phyloP scores from a whole-genome alignment of 2,113 vertebrate genomes.

The Lates calcarifer region DNA sequence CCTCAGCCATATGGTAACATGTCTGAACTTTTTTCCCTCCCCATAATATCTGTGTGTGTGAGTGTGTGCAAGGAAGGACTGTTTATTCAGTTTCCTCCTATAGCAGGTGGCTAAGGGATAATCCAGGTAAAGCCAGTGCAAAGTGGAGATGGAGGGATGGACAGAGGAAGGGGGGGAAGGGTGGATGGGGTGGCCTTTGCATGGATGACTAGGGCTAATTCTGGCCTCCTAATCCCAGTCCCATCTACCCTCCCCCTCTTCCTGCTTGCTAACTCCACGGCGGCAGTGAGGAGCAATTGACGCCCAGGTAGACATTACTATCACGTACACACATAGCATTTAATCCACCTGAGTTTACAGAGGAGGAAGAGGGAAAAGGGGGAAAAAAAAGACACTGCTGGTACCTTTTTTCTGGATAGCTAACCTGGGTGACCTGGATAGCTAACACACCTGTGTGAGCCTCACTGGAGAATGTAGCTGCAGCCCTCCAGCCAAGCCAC shows the following conservation, averaged over 20 bases:
- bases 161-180: conserved; percentile 57
- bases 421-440: conserved; percentile 46
- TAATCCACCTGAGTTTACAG: conserved; percentile 29
- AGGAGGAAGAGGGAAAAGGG: conserved; percentile 15
- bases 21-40: conserved; percentile 8
- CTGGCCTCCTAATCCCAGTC: conserved; percentile 86
- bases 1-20: conserved; percentile 40
- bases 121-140: conserved; percentile 90
- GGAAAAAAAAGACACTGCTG: conserved; percentile 18
- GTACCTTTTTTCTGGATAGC: conserved; percentile 31
- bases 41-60: conserved; percentile 15
- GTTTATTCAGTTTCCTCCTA: conserved; percentile 72
- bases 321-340: conserved; percentile 40
- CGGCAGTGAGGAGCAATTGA: conserved; percentile 54
- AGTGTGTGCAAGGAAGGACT: conserved; percentile 47
- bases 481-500: conserved; percentile 56
- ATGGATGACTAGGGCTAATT: conserved; percentile 88
- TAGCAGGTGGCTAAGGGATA: conserved; percentile 91
- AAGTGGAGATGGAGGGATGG: conserved; percentile 82
- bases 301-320: conserved; percentile 63
- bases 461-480: conserved; percentile 81
- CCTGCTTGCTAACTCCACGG: conserved; percentile 66
- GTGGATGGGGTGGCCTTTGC: conserved; percentile 69
- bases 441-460: conserved; percentile 56
- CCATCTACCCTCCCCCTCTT: conserved; percentile 77